Conservation (phyloP, 2,113 vertebrate species). For the Hyla sarda region DNA sequence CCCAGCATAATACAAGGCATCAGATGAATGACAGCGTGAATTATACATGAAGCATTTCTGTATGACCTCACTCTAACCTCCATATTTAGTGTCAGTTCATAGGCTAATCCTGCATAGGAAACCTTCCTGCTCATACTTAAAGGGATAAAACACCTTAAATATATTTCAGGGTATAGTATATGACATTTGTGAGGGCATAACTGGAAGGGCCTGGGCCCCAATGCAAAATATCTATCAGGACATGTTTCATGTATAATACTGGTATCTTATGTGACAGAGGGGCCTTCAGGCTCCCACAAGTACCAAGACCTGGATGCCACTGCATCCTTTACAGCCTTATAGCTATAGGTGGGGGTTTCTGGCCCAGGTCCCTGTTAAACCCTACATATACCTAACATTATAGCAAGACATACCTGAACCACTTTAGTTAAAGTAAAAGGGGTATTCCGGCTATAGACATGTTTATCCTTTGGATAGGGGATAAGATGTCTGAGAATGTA, state of each 20-base stretch:
- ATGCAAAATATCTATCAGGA: background rate
- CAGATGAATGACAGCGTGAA: slow-evolving; percentile 47
- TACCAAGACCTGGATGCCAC: background rate
- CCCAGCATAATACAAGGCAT: slow-evolving; percentile 28
- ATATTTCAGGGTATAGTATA: background rate
- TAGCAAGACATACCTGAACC: too few species aligned
- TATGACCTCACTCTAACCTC: slow-evolving; percentile 43
- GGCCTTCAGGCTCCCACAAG: too few species aligned
- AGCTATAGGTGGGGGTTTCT: too few species aligned
- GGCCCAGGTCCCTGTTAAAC: too few species aligned
- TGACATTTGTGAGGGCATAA: background rate
- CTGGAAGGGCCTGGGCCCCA: background rate
- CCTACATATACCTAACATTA: too few species aligned
- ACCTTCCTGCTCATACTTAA: background rate
- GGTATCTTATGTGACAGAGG: too few species aligned
- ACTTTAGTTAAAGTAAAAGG: too few species aligned
- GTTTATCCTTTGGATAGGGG: too few species aligned
- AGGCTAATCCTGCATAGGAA: background rate
- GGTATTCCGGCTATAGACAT: too few species aligned
- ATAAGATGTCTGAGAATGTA: too few species aligned
- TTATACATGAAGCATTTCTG: slow-evolving; percentile 46
- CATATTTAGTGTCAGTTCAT: slow-evolving; percentile 39
- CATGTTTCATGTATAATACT: too few species aligned
- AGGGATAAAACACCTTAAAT: background rate
- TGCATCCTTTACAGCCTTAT: too few species aligned